A percentile compares a stretch with the other conserved stretches of the same genome.
phyloP scores from a whole-genome alignment of 1,140 invertebrate genomes.

The Bombus confusus region DNA sequence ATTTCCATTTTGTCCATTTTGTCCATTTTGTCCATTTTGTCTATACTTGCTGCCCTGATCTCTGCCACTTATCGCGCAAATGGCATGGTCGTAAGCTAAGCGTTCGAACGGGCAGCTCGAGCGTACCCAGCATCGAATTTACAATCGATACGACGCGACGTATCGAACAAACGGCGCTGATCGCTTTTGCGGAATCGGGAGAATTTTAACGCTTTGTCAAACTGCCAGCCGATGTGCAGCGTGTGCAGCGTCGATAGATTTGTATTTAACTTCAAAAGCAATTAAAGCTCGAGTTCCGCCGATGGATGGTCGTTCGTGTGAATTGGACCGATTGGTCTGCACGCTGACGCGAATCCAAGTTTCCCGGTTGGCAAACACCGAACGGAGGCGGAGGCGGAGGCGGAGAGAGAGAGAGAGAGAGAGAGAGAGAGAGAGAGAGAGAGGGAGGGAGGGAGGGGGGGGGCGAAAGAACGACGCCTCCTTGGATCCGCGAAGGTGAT shows the following conservation, averaged over 20 bases:
- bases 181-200: not conserved
- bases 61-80: not conserved
- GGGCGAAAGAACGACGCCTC: not conserved
- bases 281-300: slow-evolving; percentile 20
- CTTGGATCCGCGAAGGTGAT: not conserved
- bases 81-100: not conserved
- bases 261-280: slow-evolving; percentile 24
- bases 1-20: not conserved
- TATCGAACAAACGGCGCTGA: not conserved
- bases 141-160: not conserved
- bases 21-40: too few relatives aligned
- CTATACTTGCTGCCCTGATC: not conserved
- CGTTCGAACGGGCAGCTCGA: not conserved
- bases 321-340: slow-evolving; percentile 5
- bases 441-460: not conserved
- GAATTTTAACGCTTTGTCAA: slow-evolving; percentile 18
- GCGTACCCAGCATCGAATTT: not conserved
- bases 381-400: not conserved
- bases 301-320: slow-evolving; percentile 7
- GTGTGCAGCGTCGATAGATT: slow-evolving; percentile 10
- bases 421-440: too few relatives aligned
- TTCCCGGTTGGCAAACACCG: slow-evolving; percentile 12
- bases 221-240: not conserved
- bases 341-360: not conserved
- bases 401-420: accelerated